Evolutionary conservation across 2,113 vertebrate genomes (phyloP).

Genomic region (Platichthys stellatus): DNA sequence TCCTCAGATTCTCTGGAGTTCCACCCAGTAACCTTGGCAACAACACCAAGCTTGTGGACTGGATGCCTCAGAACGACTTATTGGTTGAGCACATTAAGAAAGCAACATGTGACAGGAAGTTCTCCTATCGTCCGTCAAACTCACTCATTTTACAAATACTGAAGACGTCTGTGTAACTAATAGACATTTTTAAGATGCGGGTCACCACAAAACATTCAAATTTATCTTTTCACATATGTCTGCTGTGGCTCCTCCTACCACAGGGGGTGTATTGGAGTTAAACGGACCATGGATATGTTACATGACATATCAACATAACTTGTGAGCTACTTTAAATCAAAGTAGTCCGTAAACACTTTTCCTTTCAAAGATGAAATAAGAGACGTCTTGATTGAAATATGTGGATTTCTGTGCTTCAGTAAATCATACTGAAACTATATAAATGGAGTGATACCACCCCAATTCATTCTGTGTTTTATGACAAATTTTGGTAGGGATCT

Average conservation of each 20-base stretch:
- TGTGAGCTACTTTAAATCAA: no score
- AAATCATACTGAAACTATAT: background rate
- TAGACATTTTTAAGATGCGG: background rate
- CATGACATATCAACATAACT: no score
- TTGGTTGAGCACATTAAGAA: slow-evolving; percentile 84
- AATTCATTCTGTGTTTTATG: background rate
- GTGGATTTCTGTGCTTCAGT: background rate
- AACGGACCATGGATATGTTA: background rate
- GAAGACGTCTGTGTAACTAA: background rate
- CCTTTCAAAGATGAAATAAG: no score
- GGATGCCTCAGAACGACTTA: slow-evolving; percentile 98
- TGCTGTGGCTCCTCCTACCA: background rate
- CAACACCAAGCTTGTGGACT: slow-evolving; percentile 97
- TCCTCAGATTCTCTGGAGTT: slow-evolving; percentile 91
- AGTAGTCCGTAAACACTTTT: no score
- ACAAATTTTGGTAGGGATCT: no score
- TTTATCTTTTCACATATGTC: background rate
- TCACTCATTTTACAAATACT: no score
- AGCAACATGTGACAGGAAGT: background rate
- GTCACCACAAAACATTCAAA: background rate
- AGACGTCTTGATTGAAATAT: background rate
- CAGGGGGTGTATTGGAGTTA: background rate
- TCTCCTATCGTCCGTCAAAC: no score
- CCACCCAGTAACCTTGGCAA: slow-evolving; percentile 94
- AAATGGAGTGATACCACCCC: background rate